Evolutionary conservation across 2,113 vertebrate species (phyloP).

Genomic region (Gallinago media): DNA sequence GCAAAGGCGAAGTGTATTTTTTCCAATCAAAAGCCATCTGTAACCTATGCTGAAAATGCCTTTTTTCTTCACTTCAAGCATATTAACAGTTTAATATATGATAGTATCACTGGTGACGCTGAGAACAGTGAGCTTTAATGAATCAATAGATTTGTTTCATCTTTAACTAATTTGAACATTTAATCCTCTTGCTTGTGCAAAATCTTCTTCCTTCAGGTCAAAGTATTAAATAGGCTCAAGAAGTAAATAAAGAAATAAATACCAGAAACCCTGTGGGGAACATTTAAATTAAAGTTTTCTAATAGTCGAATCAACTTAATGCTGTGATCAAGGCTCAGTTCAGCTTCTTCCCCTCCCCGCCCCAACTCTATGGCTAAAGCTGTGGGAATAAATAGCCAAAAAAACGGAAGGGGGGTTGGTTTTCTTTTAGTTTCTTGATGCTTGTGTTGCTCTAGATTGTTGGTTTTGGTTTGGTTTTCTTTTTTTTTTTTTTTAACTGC

Average conservation of each 20-base stretch:
- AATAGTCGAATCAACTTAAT: slow-evolving; percentile 48
- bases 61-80: not conserved
- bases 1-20: not conserved
- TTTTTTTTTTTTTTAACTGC: not conserved
- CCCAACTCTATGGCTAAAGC: not conserved
- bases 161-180: slow-evolving; percentile 43
- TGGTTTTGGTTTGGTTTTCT: not conserved
- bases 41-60: not conserved
- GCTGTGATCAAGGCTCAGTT: not conserved
- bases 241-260: slow-evolving; percentile 58
- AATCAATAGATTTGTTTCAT: slow-evolving; percentile 20
- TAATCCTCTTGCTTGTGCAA: slow-evolving; percentile 23
- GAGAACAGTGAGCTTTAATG: not conserved
- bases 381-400: not conserved
- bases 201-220: slow-evolving; percentile 36
- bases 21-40: not conserved
- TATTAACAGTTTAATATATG: not conserved
- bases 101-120: not conserved
- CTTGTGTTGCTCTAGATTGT: not conserved
- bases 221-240: slow-evolving; percentile 57
- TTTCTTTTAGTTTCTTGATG: not conserved
- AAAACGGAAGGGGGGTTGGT: not conserved
- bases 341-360: not conserved
- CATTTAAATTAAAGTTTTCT: slow-evolving; percentile 54
- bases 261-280: not conserved